Evolutionary conservation across 2,888 invertebrate genomes (phyloP), one percentile per base, ranked within the genome.

Genomic region (Pseudococcus longispinus): DNA sequence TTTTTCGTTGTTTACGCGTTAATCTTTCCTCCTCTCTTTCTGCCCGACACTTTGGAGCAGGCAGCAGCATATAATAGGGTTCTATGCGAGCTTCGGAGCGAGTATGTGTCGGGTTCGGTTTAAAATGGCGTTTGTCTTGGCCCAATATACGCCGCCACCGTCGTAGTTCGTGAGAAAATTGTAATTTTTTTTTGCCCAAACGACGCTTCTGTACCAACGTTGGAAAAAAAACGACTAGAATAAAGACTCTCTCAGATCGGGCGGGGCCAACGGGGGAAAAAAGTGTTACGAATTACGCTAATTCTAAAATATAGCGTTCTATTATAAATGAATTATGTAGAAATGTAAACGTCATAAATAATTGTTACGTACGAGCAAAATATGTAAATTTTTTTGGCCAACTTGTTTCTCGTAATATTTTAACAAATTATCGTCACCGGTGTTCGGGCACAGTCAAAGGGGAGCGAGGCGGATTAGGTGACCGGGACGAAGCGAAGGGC

Each of bases 1-100:
- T 80, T 80, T 80, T 80, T 80, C 74, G 77, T 80, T 42, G 77
- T 80, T 80, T 80, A 80, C 77, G 77, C 77, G 37, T 42, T 80
- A 37, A 42, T 80, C 77, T 80, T 42, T 13, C 42, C 20, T 80
- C 11, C 11, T 29, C 29, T n/a, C 20, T 23, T 23, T 60, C 11
- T 37, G 37, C 8, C 23, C 5, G 5, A n/a, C 55, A n/a, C 4
- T 20, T 55, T 6, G 8, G 11, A 60, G 55, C 5, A 4, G 13
- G 9, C 9, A 11, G 51, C 51, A 51, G 51, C 18, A n/a, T 51
- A 2, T 2, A 51, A 3, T 51, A 3, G n/a, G 2, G 51, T n/a
- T n/a, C n/a, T n/a, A n/a, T n/a, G n/a, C n/a, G 60, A n/a, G 8
- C 20, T 55, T 60, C 9, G 23, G 60, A 60, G 60, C 9, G 9